Percentiles rank a stretch among this genome's conserved stretches.
Conservation (phyloP, 1,140 invertebrate genomes). For the Pissodes strobi region DNA sequence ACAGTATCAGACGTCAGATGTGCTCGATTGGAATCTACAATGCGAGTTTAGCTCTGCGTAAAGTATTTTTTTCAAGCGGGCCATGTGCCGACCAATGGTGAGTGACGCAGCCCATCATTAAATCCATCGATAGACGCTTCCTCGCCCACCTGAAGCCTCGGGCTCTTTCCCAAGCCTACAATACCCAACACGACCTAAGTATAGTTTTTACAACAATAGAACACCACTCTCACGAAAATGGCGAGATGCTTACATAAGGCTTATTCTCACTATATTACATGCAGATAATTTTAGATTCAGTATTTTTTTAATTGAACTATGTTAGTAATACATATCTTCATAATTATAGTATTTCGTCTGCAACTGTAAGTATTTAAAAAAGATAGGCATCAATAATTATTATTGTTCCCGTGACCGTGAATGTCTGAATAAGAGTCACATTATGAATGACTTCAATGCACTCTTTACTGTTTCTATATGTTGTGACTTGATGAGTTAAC, state of each 20-base stretch:
- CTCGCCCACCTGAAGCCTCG: conserved; percentile 31
- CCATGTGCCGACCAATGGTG: conserved; percentile 43
- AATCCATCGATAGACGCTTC: conserved; percentile 33
- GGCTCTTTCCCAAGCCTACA: conserved; percentile 40
- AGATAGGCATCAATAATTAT: not conserved
- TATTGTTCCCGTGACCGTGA: not conserved
- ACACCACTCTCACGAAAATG: conserved; percentile 2
- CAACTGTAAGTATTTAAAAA: not conserved
- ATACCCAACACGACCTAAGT: not conserved
- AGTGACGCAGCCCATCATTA: conserved; percentile 50
- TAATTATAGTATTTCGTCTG: no score
- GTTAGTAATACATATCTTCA: no score
- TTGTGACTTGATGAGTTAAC: no score
- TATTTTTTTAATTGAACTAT: no score
- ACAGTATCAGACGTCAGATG: conserved; percentile 40
- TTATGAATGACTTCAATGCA: no score
- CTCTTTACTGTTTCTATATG: no score
- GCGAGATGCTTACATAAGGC: not conserved
- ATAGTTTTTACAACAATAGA: conserved; percentile 17
- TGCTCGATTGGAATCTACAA: conserved; percentile 46
- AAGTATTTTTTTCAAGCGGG: conserved; percentile 39
- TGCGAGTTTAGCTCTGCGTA: conserved; percentile 27
- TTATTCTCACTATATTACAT: not conserved
- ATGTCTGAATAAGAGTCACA: no score
- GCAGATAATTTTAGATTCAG: no score